Conservation (phyloP, 2,888 invertebrate species). For the Scaptomyza tumidula region DNA sequence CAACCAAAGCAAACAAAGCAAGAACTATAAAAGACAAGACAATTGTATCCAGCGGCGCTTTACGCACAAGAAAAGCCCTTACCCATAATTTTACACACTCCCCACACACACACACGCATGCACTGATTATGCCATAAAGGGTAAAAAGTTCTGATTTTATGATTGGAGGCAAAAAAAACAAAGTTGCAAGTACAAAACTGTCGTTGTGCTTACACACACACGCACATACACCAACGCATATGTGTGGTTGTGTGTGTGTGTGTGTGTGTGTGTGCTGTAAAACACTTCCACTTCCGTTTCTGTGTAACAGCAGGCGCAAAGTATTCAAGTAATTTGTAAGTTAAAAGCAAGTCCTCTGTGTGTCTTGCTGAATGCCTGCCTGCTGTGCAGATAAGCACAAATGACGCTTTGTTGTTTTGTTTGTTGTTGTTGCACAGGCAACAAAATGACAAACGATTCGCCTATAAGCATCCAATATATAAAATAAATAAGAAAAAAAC, state of each 20-base stretch:
- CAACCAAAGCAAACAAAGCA: constrained; percentile 37
- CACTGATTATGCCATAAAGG: constrained; percentile 75
- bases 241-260: background rate
- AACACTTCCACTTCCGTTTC: constrained; percentile 67
- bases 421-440: constrained; percentile 40
- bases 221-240: background rate
- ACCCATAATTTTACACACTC: constrained; percentile 7
- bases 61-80: constrained; percentile 13
- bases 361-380: constrained; percentile 27
- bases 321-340: constrained; percentile 78
- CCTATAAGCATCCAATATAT: constrained; percentile 52
- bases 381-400: constrained; percentile 72
- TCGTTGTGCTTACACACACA: constrained; percentile 7
- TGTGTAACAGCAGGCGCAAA: constrained; percentile 70
- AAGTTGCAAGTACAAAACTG: constrained; percentile 46
- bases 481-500: constrained; percentile 44
- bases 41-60: constrained; percentile 68
- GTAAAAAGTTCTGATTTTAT: constrained; percentile 79
- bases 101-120: constrained; percentile 24
- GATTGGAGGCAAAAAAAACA: constrained; percentile 65
- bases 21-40: constrained; percentile 75
- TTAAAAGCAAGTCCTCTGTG: constrained; percentile 33
- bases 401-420: constrained; percentile 47
- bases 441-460: constrained; percentile 62
- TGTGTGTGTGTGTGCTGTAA: constrained; percentile 50